Evolutionary conservation across 2,113 vertebrate species (phyloP), one percentile per base, ranked within the genome.

Genomic region (Phaethon lepturus): DNA sequence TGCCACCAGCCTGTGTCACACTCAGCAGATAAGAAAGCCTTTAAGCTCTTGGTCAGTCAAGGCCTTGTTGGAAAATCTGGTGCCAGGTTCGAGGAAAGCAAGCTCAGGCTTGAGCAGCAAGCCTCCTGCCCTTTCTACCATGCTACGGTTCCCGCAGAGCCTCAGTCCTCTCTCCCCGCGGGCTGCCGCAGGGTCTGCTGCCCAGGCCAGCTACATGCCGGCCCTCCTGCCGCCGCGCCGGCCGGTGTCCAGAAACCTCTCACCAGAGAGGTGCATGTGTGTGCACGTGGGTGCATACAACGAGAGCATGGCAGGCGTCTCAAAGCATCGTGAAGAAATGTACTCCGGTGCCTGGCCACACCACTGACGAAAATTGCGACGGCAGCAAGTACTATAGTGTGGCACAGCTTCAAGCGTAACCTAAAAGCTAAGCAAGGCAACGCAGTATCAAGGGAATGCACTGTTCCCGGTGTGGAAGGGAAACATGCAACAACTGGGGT

Each of bases 301-400:
- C 0, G 17, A 38, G 24, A 47, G 55, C 33, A 16, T 0, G 12
- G 69, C 73, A 53, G 18, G 23, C 0, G 4, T 31, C 62, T 74
- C 53, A 24, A 31, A 66, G 69, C 6, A 0, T 1, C 2, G 1
- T 20, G 45, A 53, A 55, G 60, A 35, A 58, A 33, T 0, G 4
- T 6, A 12, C 10, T 14, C 35, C n/a, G 8, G 35, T 1, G 47
- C 23, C 9, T 0, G 1, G 59, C 23, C 33, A 10, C 0, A 0
- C 31, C 45, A 56, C 58, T 1, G 5, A 9, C 2, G 7, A 28
- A 50, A 93, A n/a, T 20, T 0, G 0, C 0, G 4, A 47, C 2
- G 5, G 55, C 55, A 50, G 84, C 38, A 42, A 85, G 50, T 10
- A 3, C 2, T 2, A 14, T 0, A 23, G 42, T 0, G 0, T 2